A percentile compares a stretch with the other conserved stretches of the same genome.
phyloP scores from a whole-genome alignment of 2,113 vertebrate genomes.

The Girardinichthys multiradiatus region DNA sequence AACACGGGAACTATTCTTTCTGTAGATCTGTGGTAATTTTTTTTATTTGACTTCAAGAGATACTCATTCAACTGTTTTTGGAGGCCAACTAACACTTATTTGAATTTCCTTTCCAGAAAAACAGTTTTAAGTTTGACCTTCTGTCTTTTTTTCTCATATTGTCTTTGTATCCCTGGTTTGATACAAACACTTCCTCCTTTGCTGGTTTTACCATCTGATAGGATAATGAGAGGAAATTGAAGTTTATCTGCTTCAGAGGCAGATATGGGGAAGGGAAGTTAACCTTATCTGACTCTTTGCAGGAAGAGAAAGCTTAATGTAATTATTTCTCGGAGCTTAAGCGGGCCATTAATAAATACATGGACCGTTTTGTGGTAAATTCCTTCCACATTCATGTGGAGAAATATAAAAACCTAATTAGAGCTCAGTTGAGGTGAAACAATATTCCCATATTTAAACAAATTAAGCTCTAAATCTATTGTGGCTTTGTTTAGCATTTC shows the following conservation, averaged over 20 bases:
- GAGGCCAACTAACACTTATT: too few relatives aligned
- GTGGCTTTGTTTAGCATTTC: background rate
- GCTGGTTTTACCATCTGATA: constrained; percentile 45
- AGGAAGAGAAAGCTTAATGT: constrained; percentile 30
- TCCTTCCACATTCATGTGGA: constrained; percentile 3
- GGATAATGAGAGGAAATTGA: constrained; percentile 55
- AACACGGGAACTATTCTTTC: background rate
- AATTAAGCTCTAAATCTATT: background rate
- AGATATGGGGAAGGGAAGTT: constrained; percentile 33
- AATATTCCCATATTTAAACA: background rate
- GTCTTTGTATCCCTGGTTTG: background rate
- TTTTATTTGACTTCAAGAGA: too few relatives aligned
- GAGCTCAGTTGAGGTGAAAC: constrained; percentile 10
- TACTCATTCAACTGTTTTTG: too few relatives aligned
- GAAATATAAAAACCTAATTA: constrained; percentile 36
- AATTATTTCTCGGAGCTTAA: constrained; percentile 24
- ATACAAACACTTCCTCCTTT: constrained; percentile 25
- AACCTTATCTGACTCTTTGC: constrained; percentile 18
- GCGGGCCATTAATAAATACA: constrained; percentile 31
- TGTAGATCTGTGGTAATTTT: background rate
- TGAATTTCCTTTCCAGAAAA: too few relatives aligned
- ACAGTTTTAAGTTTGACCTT: constrained; percentile 5
- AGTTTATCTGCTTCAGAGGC: constrained; percentile 47
- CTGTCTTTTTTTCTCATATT: background rate
- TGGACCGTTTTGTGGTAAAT: background rate